A percentile compares a stretch with the other conserved stretches of the same genome.
phyloP scores from a whole-genome alignment of 2,888 invertebrate species.

The Macaria liturata region DNA sequence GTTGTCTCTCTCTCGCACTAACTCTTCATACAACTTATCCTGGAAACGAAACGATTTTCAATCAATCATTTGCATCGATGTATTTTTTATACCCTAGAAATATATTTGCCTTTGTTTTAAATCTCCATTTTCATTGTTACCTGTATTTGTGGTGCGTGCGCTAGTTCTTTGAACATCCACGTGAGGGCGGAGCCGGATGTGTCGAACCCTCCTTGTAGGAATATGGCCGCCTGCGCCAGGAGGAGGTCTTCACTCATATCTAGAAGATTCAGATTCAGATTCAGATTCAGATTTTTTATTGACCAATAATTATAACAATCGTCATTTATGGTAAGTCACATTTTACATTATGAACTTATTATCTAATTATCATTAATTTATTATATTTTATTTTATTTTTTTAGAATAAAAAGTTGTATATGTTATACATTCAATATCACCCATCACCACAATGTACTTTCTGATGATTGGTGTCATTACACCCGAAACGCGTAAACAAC shows the following conservation, averaged over 20 bases:
- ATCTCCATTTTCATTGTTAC: constrained; percentile 21
- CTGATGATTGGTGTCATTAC: no score
- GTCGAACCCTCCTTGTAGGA: constrained; percentile 63
- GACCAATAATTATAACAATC: no score
- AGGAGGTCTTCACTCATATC: constrained; percentile 53
- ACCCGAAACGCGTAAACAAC: no score
- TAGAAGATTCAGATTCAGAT: constrained; percentile 27
- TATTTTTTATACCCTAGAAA: no score
- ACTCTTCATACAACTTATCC: neutral
- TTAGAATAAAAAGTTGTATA: no score
- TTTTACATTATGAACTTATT: no score
- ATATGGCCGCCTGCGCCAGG: constrained; percentile 57
- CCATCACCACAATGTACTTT: no score
- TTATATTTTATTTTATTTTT: no score
- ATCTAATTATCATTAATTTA: no score
- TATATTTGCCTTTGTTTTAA: constrained; percentile 26
- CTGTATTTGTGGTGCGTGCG: constrained; percentile 49
- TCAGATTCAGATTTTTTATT: no score
- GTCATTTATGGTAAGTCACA: no score
- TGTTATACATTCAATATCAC: no score
- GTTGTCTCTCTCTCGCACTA: neutral
- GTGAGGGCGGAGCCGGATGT: constrained; percentile 45
- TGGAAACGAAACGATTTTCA: neutral
- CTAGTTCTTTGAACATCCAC: constrained; percentile 49
- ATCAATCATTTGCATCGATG: neutral